Base-by-base conservation (phyloP, 1,140 invertebrate genomes). In the Xylocopa sonorina region DNA sequence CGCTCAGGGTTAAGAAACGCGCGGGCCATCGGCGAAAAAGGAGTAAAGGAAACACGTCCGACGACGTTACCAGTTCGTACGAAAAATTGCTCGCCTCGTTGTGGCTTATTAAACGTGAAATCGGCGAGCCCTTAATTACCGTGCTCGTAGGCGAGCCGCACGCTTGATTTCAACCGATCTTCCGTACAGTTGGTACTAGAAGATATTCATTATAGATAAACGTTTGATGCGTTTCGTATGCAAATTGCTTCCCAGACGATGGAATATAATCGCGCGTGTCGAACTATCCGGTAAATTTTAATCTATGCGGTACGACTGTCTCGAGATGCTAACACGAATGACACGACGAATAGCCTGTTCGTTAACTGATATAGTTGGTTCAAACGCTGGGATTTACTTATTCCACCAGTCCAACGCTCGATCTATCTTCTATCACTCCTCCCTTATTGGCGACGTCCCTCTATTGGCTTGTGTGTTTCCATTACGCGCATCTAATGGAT, bases 161-260 rank as follows among this genome's bases (percentile, higher is more conserved):
- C 1, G 21, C 24, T 43, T 69, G 41, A 57, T 64, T 72, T 60
- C 53, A 21, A 76, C n/a, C 14, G 29, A 63, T 68, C 16, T 29
- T 41, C 18, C n/a, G n/a, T n/a, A n/a, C n/a, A n/a, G 18, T 46
- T 46, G 55, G 16, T 69, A 62, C 18, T 58, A 34, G 29, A 29
- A 75, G 71, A 82, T 82, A 48, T 67, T 64, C 53, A 71, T 82
- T 82, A 80, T 69, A 82, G 71, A 82, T 82, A 76, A 81, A 62
- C 27, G 16, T 50, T 27, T n/a, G 29, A 34, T n/a, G 24, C 41
- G 18, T 66, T n/a, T 18, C 24, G 18, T 29, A 62, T 80, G 48
- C 21, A 62, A 82, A 82, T 74, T 27, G 41, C 3, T 6, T 0
- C 16, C 29, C 10, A 29, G 21, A 12, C 21, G 18, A 58, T 60